Evolutionary conservation across 2,797 vertebrate genomes (phyloP).

Genomic region (Netta rufina): DNA sequence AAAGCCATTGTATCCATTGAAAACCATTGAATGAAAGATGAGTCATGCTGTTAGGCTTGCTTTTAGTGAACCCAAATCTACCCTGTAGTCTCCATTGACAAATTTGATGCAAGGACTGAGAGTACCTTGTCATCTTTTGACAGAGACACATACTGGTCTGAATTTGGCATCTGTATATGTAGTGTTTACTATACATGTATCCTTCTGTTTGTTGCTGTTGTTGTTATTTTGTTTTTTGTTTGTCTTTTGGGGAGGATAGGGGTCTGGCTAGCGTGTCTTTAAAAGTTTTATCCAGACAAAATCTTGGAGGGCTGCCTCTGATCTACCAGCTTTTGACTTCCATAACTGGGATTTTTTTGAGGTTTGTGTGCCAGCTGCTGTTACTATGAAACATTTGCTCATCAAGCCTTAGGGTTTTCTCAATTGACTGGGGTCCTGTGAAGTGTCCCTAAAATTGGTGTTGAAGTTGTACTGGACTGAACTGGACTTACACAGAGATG

Average conservation of each 20-base stretch:
- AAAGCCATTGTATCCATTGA: not conserved
- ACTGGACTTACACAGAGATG: accelerated
- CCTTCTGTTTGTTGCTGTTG: not conserved
- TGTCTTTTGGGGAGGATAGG: too few relatives aligned
- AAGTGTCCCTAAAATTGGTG: not conserved
- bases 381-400: not conserved
- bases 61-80: not conserved
- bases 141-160: accelerated
- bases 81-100: not conserved
- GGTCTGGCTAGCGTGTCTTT: not conserved
- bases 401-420: not conserved
- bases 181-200: not conserved
- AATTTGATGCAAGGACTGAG: not conserved
- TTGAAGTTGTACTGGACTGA: accelerated
- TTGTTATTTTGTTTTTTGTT: not conserved
- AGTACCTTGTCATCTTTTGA: not conserved
- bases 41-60: not conserved
- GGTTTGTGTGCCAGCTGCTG: not conserved
- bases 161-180: not conserved
- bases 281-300: not conserved
- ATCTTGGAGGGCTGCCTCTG: not conserved
- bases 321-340: not conserved
- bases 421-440: not conserved
- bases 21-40: not conserved
- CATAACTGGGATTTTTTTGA: not conserved